Evolutionary conservation across 1,140 invertebrate genomes (phyloP).

Genomic region (Drosophila obscura): DNA sequence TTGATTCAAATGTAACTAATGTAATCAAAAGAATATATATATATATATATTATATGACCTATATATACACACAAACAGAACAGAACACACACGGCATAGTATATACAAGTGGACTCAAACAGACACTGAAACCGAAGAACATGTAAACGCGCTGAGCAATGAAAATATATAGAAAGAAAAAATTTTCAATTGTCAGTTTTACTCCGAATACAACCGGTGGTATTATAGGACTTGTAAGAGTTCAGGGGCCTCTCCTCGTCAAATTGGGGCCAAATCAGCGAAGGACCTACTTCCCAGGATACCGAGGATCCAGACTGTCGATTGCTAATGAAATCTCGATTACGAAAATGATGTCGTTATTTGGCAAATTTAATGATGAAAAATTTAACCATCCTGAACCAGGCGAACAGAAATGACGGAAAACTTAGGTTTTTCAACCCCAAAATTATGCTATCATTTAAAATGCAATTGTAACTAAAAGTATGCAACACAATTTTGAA

Average conservation of each 20-base stretch:
- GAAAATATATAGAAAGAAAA: conserved; percentile 55
- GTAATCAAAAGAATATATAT: conserved; percentile 69
- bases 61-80: conserved; percentile 42
- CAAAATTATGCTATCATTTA: too few relatives aligned
- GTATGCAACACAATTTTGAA: too few relatives aligned
- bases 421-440: too few relatives aligned
- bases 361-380: too few relatives aligned
- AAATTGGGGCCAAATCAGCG: not conserved
- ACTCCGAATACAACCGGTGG: conserved; percentile 3
- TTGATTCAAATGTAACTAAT: conserved; percentile 62
- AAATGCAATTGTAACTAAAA: too few relatives aligned
- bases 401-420: too few relatives aligned
- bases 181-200: conserved; percentile 5
- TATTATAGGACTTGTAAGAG: not conserved
- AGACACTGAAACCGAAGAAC: conserved; percentile 48
- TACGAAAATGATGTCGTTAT: too few relatives aligned
- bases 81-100: conserved; percentile 53
- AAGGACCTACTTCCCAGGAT: too few relatives aligned
- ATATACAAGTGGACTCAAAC: conserved; percentile 60
- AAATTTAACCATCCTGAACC: too few relatives aligned
- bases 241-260: not conserved
- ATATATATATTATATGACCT: conserved; percentile 50
- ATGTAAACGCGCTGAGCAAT: conserved; percentile 62
- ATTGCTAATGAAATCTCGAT: too few relatives aligned
- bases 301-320: too few relatives aligned